Percentiles rank a stretch among this genome's conserved stretches.
These are phyloP conservation scores for Planiliza haematocheilus DNA, from an alignment of 2,113 vertebrate genomes.

Conservation along the genomic window DNA sequence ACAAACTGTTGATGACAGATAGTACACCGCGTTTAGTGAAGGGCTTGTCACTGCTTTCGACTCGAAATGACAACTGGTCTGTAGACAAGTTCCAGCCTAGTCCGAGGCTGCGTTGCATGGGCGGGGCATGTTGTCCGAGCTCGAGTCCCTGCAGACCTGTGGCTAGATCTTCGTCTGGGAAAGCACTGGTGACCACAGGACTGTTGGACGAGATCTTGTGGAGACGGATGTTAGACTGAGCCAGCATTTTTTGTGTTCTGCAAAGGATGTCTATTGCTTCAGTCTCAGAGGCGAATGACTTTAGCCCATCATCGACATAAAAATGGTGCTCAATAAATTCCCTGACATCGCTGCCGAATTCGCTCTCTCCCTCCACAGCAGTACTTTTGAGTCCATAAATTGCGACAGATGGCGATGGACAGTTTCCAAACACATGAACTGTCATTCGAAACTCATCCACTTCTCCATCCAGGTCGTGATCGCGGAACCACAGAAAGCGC, in stretches of 20 bases:
- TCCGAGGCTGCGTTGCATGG: slow-evolving; percentile 37
- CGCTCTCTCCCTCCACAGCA: too few species aligned
- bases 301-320: too few species aligned
- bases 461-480: too few species aligned
- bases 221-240: slow-evolving; percentile 3
- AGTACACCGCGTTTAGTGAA: slow-evolving; percentile 20
- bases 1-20: slow-evolving; percentile 34
- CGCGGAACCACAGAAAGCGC: too few species aligned
- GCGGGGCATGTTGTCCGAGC: not conserved
- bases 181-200: slow-evolving; percentile 10
- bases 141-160: slow-evolving; percentile 18
- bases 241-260: slow-evolving; percentile 25
- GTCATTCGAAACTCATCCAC: too few species aligned
- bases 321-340: too few species aligned
- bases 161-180: slow-evolving; percentile 18
- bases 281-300: too few species aligned
- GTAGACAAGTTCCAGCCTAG: slow-evolving; percentile 37
- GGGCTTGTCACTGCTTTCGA: slow-evolving; percentile 11
- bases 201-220: slow-evolving; percentile 32
- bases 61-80: slow-evolving; percentile 28
- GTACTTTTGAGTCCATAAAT: too few species aligned
- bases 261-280: not conserved
- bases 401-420: too few species aligned
- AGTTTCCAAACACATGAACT: too few species aligned
- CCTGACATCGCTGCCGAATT: too few species aligned